These are phyloP conservation scores for Ephialtes manifestator DNA, from an alignment of 2,888 invertebrate genomes.

Conservation along the genomic window DNA sequence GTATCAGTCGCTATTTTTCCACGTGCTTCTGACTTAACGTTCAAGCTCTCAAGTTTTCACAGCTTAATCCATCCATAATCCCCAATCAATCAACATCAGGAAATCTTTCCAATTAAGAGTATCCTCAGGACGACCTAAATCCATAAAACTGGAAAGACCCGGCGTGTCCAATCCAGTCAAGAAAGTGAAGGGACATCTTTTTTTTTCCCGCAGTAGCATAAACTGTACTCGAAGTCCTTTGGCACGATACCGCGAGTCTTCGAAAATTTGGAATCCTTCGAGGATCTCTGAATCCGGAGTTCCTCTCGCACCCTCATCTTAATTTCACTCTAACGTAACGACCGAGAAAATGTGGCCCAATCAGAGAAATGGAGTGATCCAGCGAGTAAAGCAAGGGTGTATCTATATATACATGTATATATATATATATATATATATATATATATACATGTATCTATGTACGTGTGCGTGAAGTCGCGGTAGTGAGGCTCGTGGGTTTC, in stretches of 20 bases:
- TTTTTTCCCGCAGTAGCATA: neutral
- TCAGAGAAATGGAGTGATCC: slow-evolving; percentile 36
- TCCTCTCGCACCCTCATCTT: slow-evolving; percentile 29
- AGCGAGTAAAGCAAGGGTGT: slow-evolving; percentile 2
- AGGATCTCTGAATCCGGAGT: slow-evolving; percentile 20
- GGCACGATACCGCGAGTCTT: neutral
- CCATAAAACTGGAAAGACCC: neutral
- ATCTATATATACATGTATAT: neutral
- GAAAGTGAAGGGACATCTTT: neutral
- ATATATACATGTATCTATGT: neutral
- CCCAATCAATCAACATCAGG: neutral
- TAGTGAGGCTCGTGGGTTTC: slow-evolving; percentile 17
- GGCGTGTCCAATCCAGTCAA: neutral
- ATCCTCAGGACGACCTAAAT: neutral
- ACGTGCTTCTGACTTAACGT: too few species aligned
- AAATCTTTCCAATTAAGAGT: neutral
- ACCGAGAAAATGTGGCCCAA: slow-evolving; percentile 47
- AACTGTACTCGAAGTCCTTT: neutral
- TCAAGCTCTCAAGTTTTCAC: too few species aligned
- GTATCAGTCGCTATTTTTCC: too few species aligned
- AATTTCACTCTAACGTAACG: slow-evolving; percentile 55
- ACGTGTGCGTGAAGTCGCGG: slow-evolving; percentile 23
- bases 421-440: too few species aligned
- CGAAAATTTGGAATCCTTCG: slow-evolving; percentile 7
- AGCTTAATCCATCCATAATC: too few species aligned